Base-by-base conservation (phyloP, 2,113 vertebrate species). In the Ranitomeya imitator region DNA sequence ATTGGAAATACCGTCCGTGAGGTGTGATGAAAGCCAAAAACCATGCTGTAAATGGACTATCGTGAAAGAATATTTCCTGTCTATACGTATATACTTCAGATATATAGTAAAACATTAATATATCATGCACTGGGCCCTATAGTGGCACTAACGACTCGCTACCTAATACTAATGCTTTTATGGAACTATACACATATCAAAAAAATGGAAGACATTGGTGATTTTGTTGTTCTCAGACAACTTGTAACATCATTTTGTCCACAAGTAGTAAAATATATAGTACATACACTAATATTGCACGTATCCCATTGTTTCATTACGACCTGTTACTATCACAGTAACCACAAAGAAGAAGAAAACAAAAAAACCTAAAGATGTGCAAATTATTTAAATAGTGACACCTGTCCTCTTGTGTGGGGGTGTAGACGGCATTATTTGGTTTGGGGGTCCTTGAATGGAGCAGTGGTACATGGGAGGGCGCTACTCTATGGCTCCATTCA, bases 181-280 rank as follows among this genome's bases (percentile, higher is more conserved):
- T 98, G 96, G 97, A 97, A 97, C 97, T 99, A 99, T 99, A 99
- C 98, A 99, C 97, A 97, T 97, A 96, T 99, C 96, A 98, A 97
- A 98, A 98, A 96, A 99, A 99, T 99, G 98, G 98, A 99, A 99
- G 98, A 99, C 98, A 97, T 98, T 98, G 97, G 98, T 99, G 97
- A 99, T 99, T 98, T 99, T 99, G 98, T 98, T 99, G 98, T 97
- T 99, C 97, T 98, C 96, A 96, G 99, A 99, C 97, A 99, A 99
- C 97, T 98, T 96, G 97, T 98, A 98, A 99, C 97, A 92, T 94
- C 90, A 89, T 94, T 97, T 97, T 97, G 98, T 99, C 96, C 95
- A 96, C 96, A 96, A 96, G 95, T 96, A 96, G 98, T 95, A 96
- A 96, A 97, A 97, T 97, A 98, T 97, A 97, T 96, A 98, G 31